Conservation (phyloP, 2,888 invertebrate genomes). For the Ganaspis brasiliensis region DNA sequence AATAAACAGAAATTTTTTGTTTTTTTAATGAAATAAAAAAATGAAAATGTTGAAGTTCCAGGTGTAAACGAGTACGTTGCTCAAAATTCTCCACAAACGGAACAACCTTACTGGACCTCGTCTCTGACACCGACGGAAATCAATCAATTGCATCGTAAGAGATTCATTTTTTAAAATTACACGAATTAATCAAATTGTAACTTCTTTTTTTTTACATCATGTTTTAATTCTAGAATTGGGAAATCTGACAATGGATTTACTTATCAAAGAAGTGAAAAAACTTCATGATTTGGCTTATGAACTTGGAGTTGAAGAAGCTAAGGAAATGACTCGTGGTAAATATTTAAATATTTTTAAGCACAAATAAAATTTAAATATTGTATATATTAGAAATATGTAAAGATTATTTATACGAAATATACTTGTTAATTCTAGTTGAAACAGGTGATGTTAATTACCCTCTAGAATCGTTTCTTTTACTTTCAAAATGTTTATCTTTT, state of each 20-base stretch:
- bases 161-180: slow-evolving; percentile 13
- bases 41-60: slow-evolving; percentile 85
- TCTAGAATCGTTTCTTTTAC: neutral
- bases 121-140: slow-evolving; percentile 88
- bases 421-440: slow-evolving; percentile 1
- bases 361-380: slow-evolving; percentile 64
- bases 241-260: slow-evolving; percentile 88
- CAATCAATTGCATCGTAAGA: slow-evolving; percentile 89
- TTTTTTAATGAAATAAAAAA: slow-evolving; percentile 59
- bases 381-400: slow-evolving; percentile 35
- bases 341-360: slow-evolving; percentile 92
- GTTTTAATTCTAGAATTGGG: slow-evolving; percentile 84
- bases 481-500: neutral
- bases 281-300: slow-evolving; percentile 97
- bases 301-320: slow-evolving; percentile 95
- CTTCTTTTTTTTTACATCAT: no score
- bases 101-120: slow-evolving; percentile 86
- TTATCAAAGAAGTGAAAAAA: slow-evolving; percentile 96
- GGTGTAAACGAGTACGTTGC: slow-evolving; percentile 93
- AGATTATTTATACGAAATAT: slow-evolving; percentile 14
- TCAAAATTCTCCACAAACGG: slow-evolving; percentile 84
- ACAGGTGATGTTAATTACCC: slow-evolving; percentile 47
- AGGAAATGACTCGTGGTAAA: slow-evolving; percentile 98
- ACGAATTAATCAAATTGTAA: no score
- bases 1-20: slow-evolving; percentile 50